phyloP scores from a whole-genome alignment of 2,888 invertebrate genomes.

The Drosophila putrida region DNA sequence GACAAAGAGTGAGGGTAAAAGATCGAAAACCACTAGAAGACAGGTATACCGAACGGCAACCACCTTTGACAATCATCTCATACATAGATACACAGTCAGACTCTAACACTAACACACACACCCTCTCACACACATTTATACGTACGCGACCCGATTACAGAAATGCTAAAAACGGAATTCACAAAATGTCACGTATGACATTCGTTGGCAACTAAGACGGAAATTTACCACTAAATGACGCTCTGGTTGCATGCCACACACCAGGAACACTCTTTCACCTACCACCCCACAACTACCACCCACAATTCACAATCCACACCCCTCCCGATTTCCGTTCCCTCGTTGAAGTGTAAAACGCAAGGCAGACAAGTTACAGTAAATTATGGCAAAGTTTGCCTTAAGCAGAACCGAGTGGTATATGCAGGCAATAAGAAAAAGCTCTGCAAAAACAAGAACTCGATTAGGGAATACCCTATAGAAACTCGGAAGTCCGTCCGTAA shows the following conservation, averaged over 20 bases:
- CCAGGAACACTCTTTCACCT: not conserved
- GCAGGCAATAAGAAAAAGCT: not conserved
- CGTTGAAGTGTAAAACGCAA: slow-evolving; percentile 38
- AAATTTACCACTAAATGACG: slow-evolving; percentile 73
- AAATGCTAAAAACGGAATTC: slow-evolving; percentile 68
- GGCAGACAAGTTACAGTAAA: slow-evolving; percentile 41
- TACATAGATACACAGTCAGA: not conserved
- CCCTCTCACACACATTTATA: slow-evolving; percentile 16
- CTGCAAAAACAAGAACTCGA: not conserved
- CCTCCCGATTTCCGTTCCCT: slow-evolving; percentile 1
- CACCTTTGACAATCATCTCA: slow-evolving; percentile 8
- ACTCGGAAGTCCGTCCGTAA: not conserved
- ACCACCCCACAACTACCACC: not conserved
- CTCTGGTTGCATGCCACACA: slow-evolving; percentile 29
- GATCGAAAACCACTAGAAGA: slow-evolving; percentile 48
- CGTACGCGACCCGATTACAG: slow-evolving; percentile 37
- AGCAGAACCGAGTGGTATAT: slow-evolving; percentile 15
- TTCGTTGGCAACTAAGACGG: slow-evolving; percentile 71
- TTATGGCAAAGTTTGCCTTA: slow-evolving; percentile 38
- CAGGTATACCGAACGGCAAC: slow-evolving; percentile 25
- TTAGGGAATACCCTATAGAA: not conserved
- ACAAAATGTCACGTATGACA: slow-evolving; percentile 77
- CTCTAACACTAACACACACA: not conserved
- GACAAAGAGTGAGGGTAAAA: slow-evolving; percentile 3
- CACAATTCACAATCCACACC: not conserved